Base-by-base conservation (phyloP, 2,888 invertebrate genomes). In the Chloroclysta siterata region DNA sequence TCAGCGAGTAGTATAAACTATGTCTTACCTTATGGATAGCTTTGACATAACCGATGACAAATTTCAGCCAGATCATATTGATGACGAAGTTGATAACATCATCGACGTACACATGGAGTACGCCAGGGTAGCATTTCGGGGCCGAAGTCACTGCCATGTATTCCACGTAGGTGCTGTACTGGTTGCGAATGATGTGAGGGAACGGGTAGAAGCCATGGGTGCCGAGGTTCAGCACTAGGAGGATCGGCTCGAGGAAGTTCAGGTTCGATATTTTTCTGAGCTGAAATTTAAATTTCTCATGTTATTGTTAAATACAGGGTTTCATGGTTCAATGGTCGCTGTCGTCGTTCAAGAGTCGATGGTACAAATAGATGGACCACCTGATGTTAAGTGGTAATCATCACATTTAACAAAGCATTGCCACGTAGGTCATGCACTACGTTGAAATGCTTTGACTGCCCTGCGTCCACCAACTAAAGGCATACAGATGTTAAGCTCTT, bases 191-290 rank as follows among this genome's bases (percentile, higher is more conserved):
- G 62, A 83, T 75, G 3, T 84, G 67, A 0, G 89, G 89, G 72
- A 84, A 86, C 0, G 87, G 87, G 68, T 85, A 87, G 74, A 89
- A 88, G 56, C 89, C 89, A 56, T 89, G 89, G 15, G 86, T 88
- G n/a, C 90, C 90, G 0, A 90, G 72, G 67, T 88, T 89, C 7
- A 87, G 17, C n/a, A 84, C 50, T 5, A 86, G 68, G 0, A 90
- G 76, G 0, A 86, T n/a, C 0, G 84, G 82, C 60, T 85, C 84
- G 22, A 89, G 62, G 79, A 83, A 81, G 15, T 82, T 76, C 67
- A 83, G 74, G 62, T 55, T 62, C 4, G 83, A 74, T 10, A 83
- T 69, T 1, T 67, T 56, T 44, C 70, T 69, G 0, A 88, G 71
- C 89, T 88, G 81, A 52, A 72, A 51, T 73, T 46, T 0, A 11